phyloP scores from a whole-genome alignment of 2,888 invertebrate species.

The Drosophila greeni region DNA sequence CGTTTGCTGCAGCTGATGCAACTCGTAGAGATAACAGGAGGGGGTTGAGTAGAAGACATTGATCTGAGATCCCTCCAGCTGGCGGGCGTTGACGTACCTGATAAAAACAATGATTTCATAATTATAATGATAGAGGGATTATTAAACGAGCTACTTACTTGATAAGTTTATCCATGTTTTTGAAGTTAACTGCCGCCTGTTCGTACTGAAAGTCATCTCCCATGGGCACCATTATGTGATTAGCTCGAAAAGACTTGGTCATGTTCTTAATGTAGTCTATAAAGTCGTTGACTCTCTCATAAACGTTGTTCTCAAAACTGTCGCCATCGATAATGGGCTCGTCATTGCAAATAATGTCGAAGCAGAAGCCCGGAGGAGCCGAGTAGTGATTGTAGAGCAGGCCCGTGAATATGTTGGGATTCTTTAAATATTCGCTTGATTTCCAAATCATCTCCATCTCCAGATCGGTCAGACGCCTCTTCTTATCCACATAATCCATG shows the following conservation, averaged over 20 bases:
- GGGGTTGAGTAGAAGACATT: conserved; percentile 93
- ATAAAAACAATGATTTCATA: neutral
- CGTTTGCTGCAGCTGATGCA: conserved; percentile 80
- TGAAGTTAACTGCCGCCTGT: conserved; percentile 86
- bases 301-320: conserved; percentile 91
- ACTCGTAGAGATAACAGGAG: conserved; percentile 88
- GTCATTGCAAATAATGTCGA: conserved; percentile 90
- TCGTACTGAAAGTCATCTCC: conserved; percentile 95
- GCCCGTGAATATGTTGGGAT: conserved; percentile 89
- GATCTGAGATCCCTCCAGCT: conserved; percentile 82
- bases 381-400: conserved; percentile 89
- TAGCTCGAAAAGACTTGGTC: conserved; percentile 81
- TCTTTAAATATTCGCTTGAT: conserved; percentile 83
- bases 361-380: conserved; percentile 95
- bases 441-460: conserved; percentile 92
- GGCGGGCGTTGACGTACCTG: conserved; percentile 76
- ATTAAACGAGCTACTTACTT: conserved; percentile 80
- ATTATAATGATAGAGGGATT: neutral
- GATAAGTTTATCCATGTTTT: conserved; percentile 93
- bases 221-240: conserved; percentile 93
- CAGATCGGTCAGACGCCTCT: conserved; percentile 80
- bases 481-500: conserved; percentile 91
- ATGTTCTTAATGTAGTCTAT: conserved; percentile 81
- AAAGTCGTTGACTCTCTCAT: conserved; percentile 83
- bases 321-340: conserved; percentile 92